Evolutionary conservation across 2,113 vertebrate genomes (phyloP), one percentile per base, ranked within the genome.

Genomic region (Anarrhichthys ocellatus): DNA sequence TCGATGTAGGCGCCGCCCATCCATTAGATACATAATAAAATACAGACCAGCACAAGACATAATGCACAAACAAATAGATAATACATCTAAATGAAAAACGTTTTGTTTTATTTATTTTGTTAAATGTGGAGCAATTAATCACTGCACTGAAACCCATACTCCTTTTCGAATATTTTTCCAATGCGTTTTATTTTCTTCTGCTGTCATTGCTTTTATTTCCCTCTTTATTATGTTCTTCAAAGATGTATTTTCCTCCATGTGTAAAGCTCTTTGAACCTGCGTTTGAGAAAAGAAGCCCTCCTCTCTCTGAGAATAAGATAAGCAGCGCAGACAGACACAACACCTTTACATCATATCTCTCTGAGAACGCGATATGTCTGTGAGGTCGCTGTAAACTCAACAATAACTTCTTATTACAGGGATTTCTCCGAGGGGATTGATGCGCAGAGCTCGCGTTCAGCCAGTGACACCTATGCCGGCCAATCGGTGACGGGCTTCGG

Each of bases 401-500:
- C 70, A 68, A 11, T 65, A 88, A 90, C 9, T 85, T 85, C 52
- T 66, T 42, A 34, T 63, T 32, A 20, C 44, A 18, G 20, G 38
- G 24, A 27, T 68, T 70, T 69, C 38, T 59, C 67, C 1, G 2
- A 66, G 61, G 42, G 84, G 46, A 64, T 73, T 40, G 59, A 0
- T 46, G 61, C 56, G 73, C 73, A 63, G 79, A 83, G 61, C 68
- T n/a, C 46, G 1, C 8, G 20, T 54, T 74, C 80, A 20, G 56
- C 22, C 65, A 93, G 92, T 94, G 95, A 93, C 93, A 93, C 73
- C 69, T 86, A 32, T 13, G 71, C 85, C 87, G 87, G 86, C 95
- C 90, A 96, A 96, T 95, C 87, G 62, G 61, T 0, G 66, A 15
- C 77, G 29, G 15, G 73, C 62, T 66, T 8, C 22, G 4, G 74